Percentiles rank a stretch among this genome's conserved stretches.
These are phyloP conservation scores for Beroe forskalii DNA, from an alignment of 37 sponge, comb jelly and placozoan genomes.

Conservation along the genomic window DNA sequence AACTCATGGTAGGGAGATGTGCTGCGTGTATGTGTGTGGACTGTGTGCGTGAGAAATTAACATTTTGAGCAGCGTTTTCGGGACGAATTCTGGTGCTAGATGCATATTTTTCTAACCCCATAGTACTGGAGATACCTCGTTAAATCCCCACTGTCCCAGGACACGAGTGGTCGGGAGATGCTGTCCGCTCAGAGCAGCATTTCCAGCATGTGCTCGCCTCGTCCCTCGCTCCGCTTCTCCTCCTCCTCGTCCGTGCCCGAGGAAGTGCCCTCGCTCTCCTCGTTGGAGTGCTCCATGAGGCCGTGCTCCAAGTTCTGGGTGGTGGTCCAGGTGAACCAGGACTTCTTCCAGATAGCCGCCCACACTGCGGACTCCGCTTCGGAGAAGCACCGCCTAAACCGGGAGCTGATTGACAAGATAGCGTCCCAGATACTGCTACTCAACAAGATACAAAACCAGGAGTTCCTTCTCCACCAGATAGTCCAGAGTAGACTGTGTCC, in stretches of 20 bases:
- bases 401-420: conserved; percentile 5
- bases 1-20: neutral
- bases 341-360: conserved; percentile 16
- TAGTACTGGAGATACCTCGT: too few species aligned
- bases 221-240: neutral
- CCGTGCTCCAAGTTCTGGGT: conserved; percentile 62
- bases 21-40: too few species aligned
- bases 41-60: too few species aligned
- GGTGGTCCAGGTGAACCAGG: neutral
- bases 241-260: conserved; percentile 60
- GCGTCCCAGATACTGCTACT: neutral
- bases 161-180: neutral
- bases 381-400: neutral
- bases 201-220: conserved; percentile 11
- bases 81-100: too few species aligned
- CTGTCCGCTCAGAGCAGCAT: conserved; percentile 62
- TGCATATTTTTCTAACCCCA: too few species aligned
- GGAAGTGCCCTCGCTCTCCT: neutral
- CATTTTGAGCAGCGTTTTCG: too few species aligned
- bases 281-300: neutral
- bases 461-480: conserved; percentile 13
- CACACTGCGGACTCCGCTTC: conserved; percentile 4
- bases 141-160: too few species aligned
- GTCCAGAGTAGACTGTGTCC: conserved; percentile 37
- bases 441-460: conserved; percentile 49